Evolutionary conservation across 2,888 invertebrate genomes (phyloP).

Genomic region (Zootermopsis nevadensis): DNA sequence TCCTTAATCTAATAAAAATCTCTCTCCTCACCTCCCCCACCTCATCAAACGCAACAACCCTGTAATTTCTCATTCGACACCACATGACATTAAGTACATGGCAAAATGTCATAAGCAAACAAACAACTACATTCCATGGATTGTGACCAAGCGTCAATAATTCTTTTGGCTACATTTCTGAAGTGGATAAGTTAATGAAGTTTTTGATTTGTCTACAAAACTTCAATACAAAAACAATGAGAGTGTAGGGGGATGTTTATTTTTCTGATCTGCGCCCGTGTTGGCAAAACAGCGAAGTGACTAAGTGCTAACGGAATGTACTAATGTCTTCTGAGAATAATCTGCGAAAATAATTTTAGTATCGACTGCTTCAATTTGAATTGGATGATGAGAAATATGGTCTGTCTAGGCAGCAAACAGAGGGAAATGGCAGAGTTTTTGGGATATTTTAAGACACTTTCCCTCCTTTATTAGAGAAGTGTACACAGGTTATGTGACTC

Average conservation of each 20-base stretch:
- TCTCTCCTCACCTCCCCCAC: too few relatives aligned
- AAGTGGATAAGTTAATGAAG: too few relatives aligned
- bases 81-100: too few relatives aligned
- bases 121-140: too few relatives aligned
- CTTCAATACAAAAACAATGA: too few relatives aligned
- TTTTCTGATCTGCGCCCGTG: background rate
- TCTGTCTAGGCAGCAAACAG: background rate
- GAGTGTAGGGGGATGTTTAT: background rate
- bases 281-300: background rate
- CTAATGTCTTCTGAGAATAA: conserved; percentile 5
- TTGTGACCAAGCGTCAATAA: too few relatives aligned
- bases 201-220: too few relatives aligned
- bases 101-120: too few relatives aligned
- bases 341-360: background rate
- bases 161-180: too few relatives aligned
- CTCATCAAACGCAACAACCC: too few relatives aligned
- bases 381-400: background rate
- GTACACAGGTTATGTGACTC: background rate
- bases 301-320: conserved; percentile 4
- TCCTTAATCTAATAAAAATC: too few relatives aligned
- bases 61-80: too few relatives aligned
- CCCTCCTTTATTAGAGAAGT: conserved; percentile 7
- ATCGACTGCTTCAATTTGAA: conserved; percentile 35
- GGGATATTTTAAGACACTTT: conserved; percentile 9
- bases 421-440: background rate